Evolutionary conservation across 2,888 invertebrate species (phyloP).

Genomic region (Bhutanitis thaidina): DNA sequence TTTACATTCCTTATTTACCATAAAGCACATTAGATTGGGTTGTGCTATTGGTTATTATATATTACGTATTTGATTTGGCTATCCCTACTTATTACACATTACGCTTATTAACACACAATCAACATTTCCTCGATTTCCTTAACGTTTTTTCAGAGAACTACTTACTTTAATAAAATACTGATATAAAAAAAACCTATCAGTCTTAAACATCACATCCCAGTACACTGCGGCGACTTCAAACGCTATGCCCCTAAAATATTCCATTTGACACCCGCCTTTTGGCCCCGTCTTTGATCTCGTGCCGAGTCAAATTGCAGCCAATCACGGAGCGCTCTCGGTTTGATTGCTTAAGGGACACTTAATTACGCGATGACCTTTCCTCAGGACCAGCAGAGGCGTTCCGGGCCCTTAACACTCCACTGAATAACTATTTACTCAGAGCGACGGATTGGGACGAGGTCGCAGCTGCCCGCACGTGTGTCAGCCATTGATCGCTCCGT

Average conservation of each 20-base stretch:
- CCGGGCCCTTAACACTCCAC: slow-evolving; percentile 55
- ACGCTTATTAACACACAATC: no score
- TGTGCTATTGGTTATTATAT: no score
- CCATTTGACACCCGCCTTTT: slow-evolving; percentile 63
- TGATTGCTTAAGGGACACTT: slow-evolving; percentile 75
- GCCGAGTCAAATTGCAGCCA: slow-evolving; percentile 50
- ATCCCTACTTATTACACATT: no score
- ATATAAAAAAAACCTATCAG: slow-evolving; percentile 19
- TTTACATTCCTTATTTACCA: no score
- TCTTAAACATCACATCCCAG: slow-evolving; percentile 28
- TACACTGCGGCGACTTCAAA: slow-evolving; percentile 42
- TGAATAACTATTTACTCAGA: slow-evolving; percentile 58
- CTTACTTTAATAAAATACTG: no score
- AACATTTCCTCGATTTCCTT: no score
- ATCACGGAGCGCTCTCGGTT: slow-evolving; percentile 59
- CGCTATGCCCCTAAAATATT: slow-evolving; percentile 61
- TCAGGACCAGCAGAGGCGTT: slow-evolving; percentile 49
- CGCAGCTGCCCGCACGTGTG: neutral
- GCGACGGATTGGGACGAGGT: neutral
- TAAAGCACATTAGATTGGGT: no score
- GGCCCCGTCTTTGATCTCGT: slow-evolving; percentile 58
- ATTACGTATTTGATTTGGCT: no score
- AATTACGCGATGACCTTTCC: slow-evolving; percentile 73
- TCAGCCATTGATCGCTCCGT: no score
- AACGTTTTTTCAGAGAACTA: no score